Evolutionary conservation across 2,113 vertebrate species (phyloP), one percentile per base, ranked within the genome.

Genomic region (Zosterops borbonicus): DNA sequence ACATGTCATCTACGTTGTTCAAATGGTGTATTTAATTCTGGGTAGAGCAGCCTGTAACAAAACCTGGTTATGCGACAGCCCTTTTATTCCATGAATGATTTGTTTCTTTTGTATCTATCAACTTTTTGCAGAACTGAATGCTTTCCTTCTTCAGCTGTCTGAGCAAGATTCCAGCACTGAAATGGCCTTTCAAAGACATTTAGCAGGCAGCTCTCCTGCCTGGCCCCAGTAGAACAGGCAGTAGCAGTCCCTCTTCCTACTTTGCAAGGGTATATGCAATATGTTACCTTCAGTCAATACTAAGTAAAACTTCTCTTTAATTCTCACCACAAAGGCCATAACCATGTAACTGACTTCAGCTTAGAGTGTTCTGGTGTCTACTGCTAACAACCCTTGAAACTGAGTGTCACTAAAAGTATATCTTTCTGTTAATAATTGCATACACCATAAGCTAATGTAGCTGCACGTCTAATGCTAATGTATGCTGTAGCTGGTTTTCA

Each of bases 121-220:
- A 59, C 92, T 90, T 96, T 88, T 95, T 96, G 75, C 95, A 96
- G 95, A 96, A 88, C 79, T 76, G 92, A 96, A 56, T 86, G 56
- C 75, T 96, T 95, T 92, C 84, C 63, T 96, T 63, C 94, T 96
- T 62, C 93, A 95, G 85, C 94, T 91, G 79, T 92, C 71, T 88
- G 90, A 94, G 68, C 94, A 97, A 95, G 95, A 94, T 63, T 88
- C 76, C 85, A 94, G 90, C 85, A 86, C 37, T 86, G 92, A 92
- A 96, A 88, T 96, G 91, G 83, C 87, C 74, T 87, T 94, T 94
- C 94, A 95, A 84, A 95, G 96, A 74, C 92, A 89, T 83, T 78
- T 94, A 95, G 37, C 78, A 91, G 95, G 96, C 95, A 95, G 81
- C 70, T 87, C n/a, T 85, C 77, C 81, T 95, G 93, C 79, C 93